Conservation (phyloP, 2,888 invertebrate genomes). For the Labia minor region DNA sequence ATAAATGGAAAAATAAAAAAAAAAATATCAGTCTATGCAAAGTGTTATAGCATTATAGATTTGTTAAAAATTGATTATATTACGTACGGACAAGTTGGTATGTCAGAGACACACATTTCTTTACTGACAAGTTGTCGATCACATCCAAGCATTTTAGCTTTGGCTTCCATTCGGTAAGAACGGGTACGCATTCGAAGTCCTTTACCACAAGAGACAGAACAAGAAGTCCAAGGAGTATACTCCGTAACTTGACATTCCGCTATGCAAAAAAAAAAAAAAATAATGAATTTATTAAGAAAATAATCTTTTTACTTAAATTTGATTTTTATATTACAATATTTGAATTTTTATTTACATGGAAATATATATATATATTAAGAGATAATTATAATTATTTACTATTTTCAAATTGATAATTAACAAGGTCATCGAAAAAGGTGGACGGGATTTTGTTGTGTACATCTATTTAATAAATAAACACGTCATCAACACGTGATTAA, state of each 20-base stretch:
- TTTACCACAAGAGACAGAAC: conserved; percentile 80
- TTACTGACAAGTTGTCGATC: conserved; percentile 67
- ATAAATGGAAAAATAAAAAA: no score
- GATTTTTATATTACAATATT: no score
- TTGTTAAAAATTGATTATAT: no score
- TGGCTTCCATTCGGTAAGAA: conserved; percentile 55
- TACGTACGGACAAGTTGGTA: conserved; percentile 64
- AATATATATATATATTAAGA: no score
- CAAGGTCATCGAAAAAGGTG: no score
- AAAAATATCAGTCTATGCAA: background rate
- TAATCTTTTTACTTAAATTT: background rate
- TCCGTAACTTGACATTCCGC: conserved; percentile 70
- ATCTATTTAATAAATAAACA: no score
- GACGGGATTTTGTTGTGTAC: no score
- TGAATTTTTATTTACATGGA: no score
- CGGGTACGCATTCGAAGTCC: conserved; percentile 71
- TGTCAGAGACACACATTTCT: conserved; percentile 77
- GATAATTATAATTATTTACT: no score
- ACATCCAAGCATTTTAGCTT: conserved; percentile 59
- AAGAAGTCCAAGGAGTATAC: conserved; percentile 67
- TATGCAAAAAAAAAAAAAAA: conserved; percentile 34
- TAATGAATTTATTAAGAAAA: background rate
- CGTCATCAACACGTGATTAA: no score
- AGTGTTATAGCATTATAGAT: no score
- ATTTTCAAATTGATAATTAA: no score